phyloP scores from a whole-genome alignment of 35 echinoderm and acorn worm genomes.

The Lytechinus pictus region DNA sequence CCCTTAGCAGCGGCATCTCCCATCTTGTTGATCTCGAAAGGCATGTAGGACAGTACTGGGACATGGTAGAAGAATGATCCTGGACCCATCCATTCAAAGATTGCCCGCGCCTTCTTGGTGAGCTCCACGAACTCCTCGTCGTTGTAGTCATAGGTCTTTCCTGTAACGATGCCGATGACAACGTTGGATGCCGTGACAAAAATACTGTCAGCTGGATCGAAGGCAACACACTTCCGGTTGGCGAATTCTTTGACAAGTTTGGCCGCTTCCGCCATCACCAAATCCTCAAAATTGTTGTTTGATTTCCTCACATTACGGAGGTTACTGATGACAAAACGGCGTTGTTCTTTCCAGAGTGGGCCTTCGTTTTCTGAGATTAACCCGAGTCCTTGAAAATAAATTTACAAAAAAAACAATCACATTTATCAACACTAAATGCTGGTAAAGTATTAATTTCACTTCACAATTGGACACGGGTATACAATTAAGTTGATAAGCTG shows the following conservation, averaged over 20 bases:
- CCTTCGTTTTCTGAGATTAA: slow-evolving; percentile 15
- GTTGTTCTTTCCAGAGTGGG: slow-evolving; percentile 33
- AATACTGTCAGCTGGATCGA: background rate
- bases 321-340: background rate
- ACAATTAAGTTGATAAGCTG: too few species aligned
- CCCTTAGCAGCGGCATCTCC: background rate
- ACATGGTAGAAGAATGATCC: slow-evolving; percentile 20
- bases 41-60: background rate
- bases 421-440: too few species aligned
- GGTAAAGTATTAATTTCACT: too few species aligned
- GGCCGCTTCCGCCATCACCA: background rate
- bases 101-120: background rate
- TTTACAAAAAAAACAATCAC: background rate
- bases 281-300: background rate
- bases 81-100: slow-evolving; percentile 30
- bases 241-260: background rate
- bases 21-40: background rate
- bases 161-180: background rate
- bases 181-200: background rate
- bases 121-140: slow-evolving; percentile 24
- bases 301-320: background rate
- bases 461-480: too few species aligned
- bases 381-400: background rate
- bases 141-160: slow-evolving; percentile 47
- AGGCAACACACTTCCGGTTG: background rate